Evolutionary conservation across 2,888 invertebrate species (phyloP).

Genomic region (Meteorus colon): DNA sequence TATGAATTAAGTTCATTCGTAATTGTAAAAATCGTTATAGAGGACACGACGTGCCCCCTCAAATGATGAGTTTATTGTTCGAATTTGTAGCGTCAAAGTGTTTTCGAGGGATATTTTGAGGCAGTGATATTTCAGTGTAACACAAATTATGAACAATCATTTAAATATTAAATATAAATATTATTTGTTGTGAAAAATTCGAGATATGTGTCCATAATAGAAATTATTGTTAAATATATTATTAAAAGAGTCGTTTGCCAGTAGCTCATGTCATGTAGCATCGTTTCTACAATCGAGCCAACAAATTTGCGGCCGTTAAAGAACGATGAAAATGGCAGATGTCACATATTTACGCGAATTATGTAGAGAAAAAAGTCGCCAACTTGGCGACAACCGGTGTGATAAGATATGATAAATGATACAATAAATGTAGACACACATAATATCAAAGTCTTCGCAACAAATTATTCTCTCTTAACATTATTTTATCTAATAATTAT

Average conservation of each 20-base stretch:
- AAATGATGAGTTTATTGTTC: no score
- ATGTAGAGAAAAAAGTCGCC: slow-evolving; percentile 4
- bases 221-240: not conserved
- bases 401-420: slow-evolving; percentile 32
- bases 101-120: no score
- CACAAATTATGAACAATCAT: no score
- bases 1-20: no score
- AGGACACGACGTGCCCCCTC: no score
- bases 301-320: slow-evolving; percentile 41
- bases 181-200: not conserved
- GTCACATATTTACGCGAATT: slow-evolving; percentile 17
- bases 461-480: not conserved
- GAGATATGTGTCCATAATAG: no score
- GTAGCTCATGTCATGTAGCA: not conserved
- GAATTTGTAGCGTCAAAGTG: no score
- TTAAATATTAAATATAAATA: not conserved
- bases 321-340: slow-evolving; percentile 34
- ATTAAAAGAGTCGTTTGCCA: not conserved
- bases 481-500: no score
- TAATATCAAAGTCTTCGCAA: not conserved
- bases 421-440: not conserved
- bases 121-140: no score
- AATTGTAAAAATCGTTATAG: no score
- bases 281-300: slow-evolving; percentile 32
- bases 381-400: slow-evolving; percentile 18